Evolutionary conservation across 1,140 invertebrate species (phyloP).

Genomic region (Drosophila neocordata): DNA sequence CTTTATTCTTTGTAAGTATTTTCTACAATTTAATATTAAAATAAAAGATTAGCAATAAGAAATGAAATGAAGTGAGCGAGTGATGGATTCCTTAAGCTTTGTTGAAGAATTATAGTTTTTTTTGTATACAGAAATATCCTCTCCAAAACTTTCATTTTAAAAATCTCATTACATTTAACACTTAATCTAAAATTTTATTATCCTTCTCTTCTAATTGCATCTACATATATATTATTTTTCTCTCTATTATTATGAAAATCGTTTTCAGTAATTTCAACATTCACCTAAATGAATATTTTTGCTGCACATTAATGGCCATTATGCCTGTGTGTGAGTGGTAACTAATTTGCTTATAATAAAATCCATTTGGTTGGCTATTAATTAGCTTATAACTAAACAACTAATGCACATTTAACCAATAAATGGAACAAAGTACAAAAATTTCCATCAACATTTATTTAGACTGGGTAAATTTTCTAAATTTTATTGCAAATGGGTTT

Average conservation of each 20-base stretch:
- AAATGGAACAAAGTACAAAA: slow-evolving; percentile 1
- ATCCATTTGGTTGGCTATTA: slow-evolving; percentile 51
- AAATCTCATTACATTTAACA: too few relatives aligned
- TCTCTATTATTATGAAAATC: slow-evolving; percentile 18
- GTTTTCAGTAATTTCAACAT: slow-evolving; percentile 27
- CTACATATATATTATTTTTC: slow-evolving; percentile 27
- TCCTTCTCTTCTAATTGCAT: slow-evolving; percentile 12
- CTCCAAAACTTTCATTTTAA: too few relatives aligned
- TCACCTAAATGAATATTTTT: slow-evolving; percentile 16
- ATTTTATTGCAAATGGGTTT: slow-evolving; percentile 1
- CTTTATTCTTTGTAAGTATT: too few relatives aligned
- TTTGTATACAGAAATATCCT: too few relatives aligned
- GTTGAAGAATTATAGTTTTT: too few relatives aligned
- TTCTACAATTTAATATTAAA: too few relatives aligned
- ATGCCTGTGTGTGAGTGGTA: slow-evolving; percentile 19
- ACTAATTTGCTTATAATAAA: slow-evolving; percentile 55
- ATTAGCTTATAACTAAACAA: slow-evolving; percentile 36
- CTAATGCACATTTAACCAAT: background rate
- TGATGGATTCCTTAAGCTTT: too few relatives aligned
- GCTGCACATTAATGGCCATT: slow-evolving; percentile 24
- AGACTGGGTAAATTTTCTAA: background rate
- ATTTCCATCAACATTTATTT: background rate
- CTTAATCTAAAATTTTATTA: slow-evolving; percentile 11
- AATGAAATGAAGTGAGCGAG: too few relatives aligned
- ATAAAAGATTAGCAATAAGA: too few relatives aligned